Base-by-base conservation (phyloP, 2,888 invertebrate species). In the Carabus problematicus region DNA sequence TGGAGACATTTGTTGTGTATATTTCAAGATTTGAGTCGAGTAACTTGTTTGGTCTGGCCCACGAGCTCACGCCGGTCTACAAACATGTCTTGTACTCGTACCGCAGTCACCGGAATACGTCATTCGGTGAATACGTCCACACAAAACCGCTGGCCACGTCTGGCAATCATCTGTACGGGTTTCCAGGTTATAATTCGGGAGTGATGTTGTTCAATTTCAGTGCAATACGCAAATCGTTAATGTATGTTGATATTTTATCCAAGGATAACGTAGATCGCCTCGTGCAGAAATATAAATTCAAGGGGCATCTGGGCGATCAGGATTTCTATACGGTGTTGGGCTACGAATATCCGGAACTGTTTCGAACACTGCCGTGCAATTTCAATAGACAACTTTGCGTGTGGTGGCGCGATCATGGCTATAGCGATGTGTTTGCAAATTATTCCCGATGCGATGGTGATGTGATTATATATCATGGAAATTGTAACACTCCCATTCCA, bases 321-420 rank as follows among this genome's bases (percentile, higher is more conserved):
- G 93, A 93, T 81, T 91, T 91, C 80, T 92, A 90, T 77, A 91
- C 91, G 0, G 80, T 93, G 41, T 76, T 92, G 12, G 89, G 88
- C 8, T 85, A 87, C 73, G 91, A 93, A 75, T 84, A 89, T 75
- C 89, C 90, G 7, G 85, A 89, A 72, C 79, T 93, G 55, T 89
- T 94, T 75, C 88, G 90, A 78, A 85, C 87, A 11, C 80, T 94
- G 52, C 89, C 91, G 70, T 94, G 94, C 77, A 86, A 87, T 3
- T 93, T 93, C 89, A 94, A 94, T 79, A 83, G 92, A 60, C 93
- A 94, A 78, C 80, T 94, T 68, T 94, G 93, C 77, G 87, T 87
- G 0, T 93, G 92, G 92, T 94, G 93, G 93, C 84, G 86, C 75
- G 87, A 89, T 72, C 88, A 91, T 74, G 92, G 91, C 0, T 92